Conservation (phyloP, 2,888 invertebrate genomes). For the Altica lythri region DNA sequence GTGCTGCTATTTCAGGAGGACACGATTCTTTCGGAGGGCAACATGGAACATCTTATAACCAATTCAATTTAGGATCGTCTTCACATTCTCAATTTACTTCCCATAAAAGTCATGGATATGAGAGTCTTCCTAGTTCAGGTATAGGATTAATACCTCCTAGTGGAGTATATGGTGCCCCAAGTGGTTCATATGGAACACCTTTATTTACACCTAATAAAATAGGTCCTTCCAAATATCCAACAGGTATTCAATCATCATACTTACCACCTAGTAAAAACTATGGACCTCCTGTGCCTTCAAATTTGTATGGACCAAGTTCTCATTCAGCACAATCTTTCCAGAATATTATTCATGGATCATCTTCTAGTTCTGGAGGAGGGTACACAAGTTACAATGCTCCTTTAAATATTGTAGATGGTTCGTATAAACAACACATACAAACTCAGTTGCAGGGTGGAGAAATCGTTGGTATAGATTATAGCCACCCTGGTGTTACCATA, state of each 20-base stretch:
- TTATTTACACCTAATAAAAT: constrained; percentile 48
- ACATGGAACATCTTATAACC: constrained; percentile 51
- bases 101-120: constrained; percentile 33
- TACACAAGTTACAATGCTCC: constrained; percentile 61
- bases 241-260: not conserved
- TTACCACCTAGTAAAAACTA: constrained; percentile 48
- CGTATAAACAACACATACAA: constrained; percentile 58
- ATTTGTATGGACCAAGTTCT: constrained; percentile 61
- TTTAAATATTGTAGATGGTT: constrained; percentile 59
- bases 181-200: constrained; percentile 58
- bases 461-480: constrained; percentile 44
- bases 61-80: constrained; percentile 38
- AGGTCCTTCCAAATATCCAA: constrained; percentile 17
- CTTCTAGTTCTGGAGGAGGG: constrained; percentile 48
- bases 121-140: constrained; percentile 41
- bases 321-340: constrained; percentile 61
- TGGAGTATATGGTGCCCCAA: constrained; percentile 66
- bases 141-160: constrained; percentile 65
- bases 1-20: constrained; percentile 17
- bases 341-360: constrained; percentile 47
- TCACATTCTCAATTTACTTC: constrained; percentile 31
- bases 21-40: constrained; percentile 49
- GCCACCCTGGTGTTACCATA: constrained; percentile 45
- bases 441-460: constrained; percentile 45
- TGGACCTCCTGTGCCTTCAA: constrained; percentile 58